Conservation (phyloP, 2,113 vertebrate genomes). For the Cyanoliseus patagonus region DNA sequence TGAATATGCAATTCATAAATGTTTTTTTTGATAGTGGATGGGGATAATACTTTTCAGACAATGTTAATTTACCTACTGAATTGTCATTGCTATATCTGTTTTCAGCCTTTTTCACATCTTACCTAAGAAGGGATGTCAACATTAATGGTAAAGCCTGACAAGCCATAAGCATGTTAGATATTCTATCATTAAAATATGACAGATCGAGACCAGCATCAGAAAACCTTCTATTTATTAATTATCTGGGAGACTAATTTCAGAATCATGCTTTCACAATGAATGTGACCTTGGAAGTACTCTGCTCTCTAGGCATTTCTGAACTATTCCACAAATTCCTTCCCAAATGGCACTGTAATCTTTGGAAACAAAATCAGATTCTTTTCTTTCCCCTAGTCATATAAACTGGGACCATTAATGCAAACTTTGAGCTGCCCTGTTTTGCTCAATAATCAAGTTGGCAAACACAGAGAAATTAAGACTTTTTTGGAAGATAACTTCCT, state of each 20-base stretch:
- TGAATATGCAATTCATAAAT: neutral
- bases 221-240: neutral
- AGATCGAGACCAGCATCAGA: neutral
- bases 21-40: neutral
- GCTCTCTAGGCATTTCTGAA: slow-evolving; percentile 4
- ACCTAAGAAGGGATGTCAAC: neutral
- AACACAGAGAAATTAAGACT: slow-evolving; percentile 53
- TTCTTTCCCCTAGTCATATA: neutral
- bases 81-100: neutral
- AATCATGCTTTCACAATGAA: slow-evolving; percentile 15
- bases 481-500: slow-evolving; percentile 32
- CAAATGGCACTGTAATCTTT: neutral
- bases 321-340: neutral
- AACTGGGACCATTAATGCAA: neutral
- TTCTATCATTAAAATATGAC: neutral
- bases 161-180: neutral
- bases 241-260: slow-evolving; percentile 2
- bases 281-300: neutral
- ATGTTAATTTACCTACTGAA: neutral
- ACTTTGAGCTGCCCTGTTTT: slow-evolving; percentile 6
- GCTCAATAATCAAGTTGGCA: neutral
- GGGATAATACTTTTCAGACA: neutral
- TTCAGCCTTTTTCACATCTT: neutral
- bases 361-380: neutral
- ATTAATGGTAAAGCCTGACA: neutral